Conservation (phyloP, 1,140 invertebrate genomes). For the Heliconius melpomene region DNA sequence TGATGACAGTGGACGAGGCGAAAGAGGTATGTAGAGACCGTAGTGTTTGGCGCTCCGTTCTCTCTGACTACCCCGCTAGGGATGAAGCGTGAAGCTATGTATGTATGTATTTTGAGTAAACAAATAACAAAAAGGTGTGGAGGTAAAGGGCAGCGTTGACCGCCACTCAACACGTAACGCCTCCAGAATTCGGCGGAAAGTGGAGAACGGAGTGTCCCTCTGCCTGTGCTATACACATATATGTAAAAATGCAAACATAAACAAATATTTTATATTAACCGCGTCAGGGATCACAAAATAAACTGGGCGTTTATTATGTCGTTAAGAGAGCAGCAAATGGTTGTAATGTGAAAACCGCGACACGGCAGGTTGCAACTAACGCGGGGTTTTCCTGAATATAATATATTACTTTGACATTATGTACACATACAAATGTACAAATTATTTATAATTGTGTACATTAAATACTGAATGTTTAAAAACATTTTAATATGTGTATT, state of each 20-base stretch:
- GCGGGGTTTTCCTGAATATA: not conserved
- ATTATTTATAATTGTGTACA: not conserved
- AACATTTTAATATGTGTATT: not conserved
- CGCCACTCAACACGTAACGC: too few species aligned
- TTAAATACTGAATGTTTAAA: not conserved
- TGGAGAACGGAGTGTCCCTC: too few species aligned
- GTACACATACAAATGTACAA: not conserved
- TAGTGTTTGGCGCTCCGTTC: too few species aligned
- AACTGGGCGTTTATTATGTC: conserved; percentile 52
- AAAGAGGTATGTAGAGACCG: too few species aligned
- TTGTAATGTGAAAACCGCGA: conserved; percentile 53
- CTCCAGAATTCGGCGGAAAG: too few species aligned
- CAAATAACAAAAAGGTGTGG: too few species aligned
- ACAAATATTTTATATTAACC: conserved; percentile 20
- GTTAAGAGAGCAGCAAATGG: conserved; percentile 52
- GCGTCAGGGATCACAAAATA: conserved; percentile 30
- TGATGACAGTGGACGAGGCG: too few species aligned
- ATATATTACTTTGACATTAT: conserved; percentile 7
- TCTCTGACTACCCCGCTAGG: too few species aligned
- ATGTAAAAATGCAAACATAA: not conserved
- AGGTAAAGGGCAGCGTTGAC: too few species aligned
- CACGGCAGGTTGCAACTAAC: conserved; percentile 47
- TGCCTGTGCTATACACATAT: too few species aligned
- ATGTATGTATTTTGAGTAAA: too few species aligned
- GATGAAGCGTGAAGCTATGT: too few species aligned